Base-by-base conservation (phyloP, 2,888 invertebrate species). In the Trichacis sp. region DNA sequence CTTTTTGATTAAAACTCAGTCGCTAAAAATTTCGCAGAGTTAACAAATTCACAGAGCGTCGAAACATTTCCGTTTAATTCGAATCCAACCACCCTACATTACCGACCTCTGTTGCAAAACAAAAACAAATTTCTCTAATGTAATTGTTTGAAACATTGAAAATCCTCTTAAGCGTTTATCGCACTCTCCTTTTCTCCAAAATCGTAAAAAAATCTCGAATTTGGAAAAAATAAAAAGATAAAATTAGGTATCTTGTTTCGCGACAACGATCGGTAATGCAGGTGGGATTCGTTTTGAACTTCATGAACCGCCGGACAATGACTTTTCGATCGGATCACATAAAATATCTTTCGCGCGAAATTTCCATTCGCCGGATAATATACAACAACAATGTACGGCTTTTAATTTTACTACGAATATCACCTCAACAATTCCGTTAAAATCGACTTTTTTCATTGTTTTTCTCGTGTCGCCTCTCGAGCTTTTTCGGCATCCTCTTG, bases 401-500 rank as follows among this genome's bases (percentile, higher is more conserved):
- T 50, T 55, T 14, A 40, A 66, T 60, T 65, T 55, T 55, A 54
- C 61, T 61, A 61, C 47, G 57, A 48, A 65, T 58, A 61, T 65
- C 61, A 61, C 54, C 48, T 65, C 61, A 65, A 18, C 20, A 20
- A 45, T 20, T 20, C 45, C 45, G 5, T 42, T 6, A 24, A 17
- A 33, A 4, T 12, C 14, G 2, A 33, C 11, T 30, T 48, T 43
- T 45, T n/a, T n/a, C n/a, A n/a, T n/a, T n/a, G n/a, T n/a, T n/a
- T 58, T 29, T 19, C 43, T 45, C 24, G 20, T 45, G 55, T 51
- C 40, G 62, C 67, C 52, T 62, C 1, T 67, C 68, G 53, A 64
- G 59, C 53, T 72, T 78, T 66, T 73, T 77, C 51, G 75, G 71
- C 20, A 73, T 74, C 53, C 68, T 71, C 62, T 74, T 72, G 12